Conservation (phyloP, 2,113 vertebrate species). For the Nerophis ophidion region DNA sequence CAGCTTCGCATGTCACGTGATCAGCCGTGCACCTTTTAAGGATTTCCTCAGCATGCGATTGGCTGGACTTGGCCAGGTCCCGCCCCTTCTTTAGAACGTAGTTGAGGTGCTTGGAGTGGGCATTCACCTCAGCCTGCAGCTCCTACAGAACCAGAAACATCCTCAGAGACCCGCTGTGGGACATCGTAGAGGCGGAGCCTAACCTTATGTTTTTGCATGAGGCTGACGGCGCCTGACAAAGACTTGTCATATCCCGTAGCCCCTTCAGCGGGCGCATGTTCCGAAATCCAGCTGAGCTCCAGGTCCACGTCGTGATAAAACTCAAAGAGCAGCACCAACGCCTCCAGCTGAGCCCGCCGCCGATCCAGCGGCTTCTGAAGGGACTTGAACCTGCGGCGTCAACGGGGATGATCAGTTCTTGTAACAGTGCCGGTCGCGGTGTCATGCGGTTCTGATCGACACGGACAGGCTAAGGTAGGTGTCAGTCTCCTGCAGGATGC, state of each 20-base stretch:
- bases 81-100: constrained; percentile 73
- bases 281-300: constrained; percentile 81
- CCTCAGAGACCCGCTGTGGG: background rate
- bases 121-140: constrained; percentile 74
- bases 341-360: constrained; percentile 70
- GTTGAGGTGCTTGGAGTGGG: constrained; percentile 72
- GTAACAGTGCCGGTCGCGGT: no score
- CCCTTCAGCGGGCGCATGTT: constrained; percentile 64
- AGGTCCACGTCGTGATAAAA: constrained; percentile 76
- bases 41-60: constrained; percentile 65
- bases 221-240: constrained; percentile 68
- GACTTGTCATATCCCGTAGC: constrained; percentile 63
- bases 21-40: constrained; percentile 52
- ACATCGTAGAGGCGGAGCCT: no score
- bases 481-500: constrained; percentile 77
- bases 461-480: constrained; percentile 76
- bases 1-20: background rate
- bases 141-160: constrained; percentile 61
- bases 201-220: constrained; percentile 82
- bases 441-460: no score
- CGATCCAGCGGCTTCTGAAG: constrained; percentile 75
- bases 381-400: constrained; percentile 75
- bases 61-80: constrained; percentile 53
- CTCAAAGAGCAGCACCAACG: constrained; percentile 71
- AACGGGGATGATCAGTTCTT: background rate